Conservation (phyloP, 2,113 vertebrate genomes). For the Brachionichthys hirsutus region DNA sequence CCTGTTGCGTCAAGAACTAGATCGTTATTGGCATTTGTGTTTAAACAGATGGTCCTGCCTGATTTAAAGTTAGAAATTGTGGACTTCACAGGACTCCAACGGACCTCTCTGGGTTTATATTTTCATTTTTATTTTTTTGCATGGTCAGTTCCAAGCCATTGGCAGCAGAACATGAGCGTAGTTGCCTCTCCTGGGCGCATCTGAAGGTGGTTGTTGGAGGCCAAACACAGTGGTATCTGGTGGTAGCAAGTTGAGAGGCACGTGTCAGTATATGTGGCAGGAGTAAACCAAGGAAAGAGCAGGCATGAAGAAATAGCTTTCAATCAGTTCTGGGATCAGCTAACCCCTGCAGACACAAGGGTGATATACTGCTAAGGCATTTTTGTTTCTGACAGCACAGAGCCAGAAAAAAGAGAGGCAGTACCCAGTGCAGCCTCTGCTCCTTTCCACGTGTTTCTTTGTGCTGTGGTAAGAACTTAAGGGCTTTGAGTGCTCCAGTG, state of each 20-base stretch:
- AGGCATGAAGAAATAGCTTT: constrained; percentile 10
- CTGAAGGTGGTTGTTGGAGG: constrained; percentile 30
- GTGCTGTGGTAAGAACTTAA: background rate
- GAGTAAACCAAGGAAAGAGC: too few relatives aligned
- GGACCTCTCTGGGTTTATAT: too few relatives aligned
- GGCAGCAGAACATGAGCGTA: constrained; percentile 29
- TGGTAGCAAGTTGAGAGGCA: constrained; percentile 27
- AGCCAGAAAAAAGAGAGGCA: constrained; percentile 5
- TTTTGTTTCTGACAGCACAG: too few relatives aligned
- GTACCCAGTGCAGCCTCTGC: background rate
- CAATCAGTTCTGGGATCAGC: constrained; percentile 9
- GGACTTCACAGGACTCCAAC: constrained; percentile 26
- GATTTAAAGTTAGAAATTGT: constrained; percentile 39
- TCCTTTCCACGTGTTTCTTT: too few relatives aligned
- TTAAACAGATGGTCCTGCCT: constrained; percentile 46
- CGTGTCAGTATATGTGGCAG: constrained; percentile 4
- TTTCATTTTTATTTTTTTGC: constrained; percentile 5
- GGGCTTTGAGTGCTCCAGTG: background rate
- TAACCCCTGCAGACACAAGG: constrained; percentile 3
- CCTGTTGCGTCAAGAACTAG: constrained; percentile 1
- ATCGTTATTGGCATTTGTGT: constrained; percentile 28
- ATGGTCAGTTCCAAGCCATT: constrained; percentile 38
- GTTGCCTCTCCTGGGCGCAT: constrained; percentile 6
- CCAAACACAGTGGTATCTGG: constrained; percentile 10
- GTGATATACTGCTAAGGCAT: too few relatives aligned